Base-by-base conservation (phyloP, 2,113 vertebrate species). In the Promerops cafer region DNA sequence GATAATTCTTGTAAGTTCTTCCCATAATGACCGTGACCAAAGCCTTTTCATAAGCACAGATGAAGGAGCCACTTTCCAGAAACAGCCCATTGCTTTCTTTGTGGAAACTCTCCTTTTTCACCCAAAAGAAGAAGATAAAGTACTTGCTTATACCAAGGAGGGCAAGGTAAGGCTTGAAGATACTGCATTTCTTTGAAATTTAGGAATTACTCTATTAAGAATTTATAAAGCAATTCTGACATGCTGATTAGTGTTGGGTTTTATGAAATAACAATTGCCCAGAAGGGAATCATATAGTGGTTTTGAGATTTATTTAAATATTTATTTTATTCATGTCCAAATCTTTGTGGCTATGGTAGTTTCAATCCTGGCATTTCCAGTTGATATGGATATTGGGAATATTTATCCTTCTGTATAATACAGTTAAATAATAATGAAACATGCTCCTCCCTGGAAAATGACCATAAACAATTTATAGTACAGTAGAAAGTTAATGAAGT, bases 1-100 rank as follows among this genome's bases (percentile, higher is more conserved):
- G 99, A 99, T 99, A 37, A 98, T 99, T 96, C 98, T 99, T 42
- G 98, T 99, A 64, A 99, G 99, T 76, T 99, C 99, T 7, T 99
- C 99, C 9, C 98, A 99, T 78, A 98, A 99, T 6, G 99, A 99
- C 77, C 98, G 98, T 22, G 99, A 99, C 83, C 99, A 99, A 98
- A 99, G 98, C 96, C 97, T 99, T 77, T 99, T 99, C 78, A 98
- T 99, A 96, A 99, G 99, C 95, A 98, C 91, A 0, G 99, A 99
- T 9, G 99, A 99, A 94, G 99, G 99, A 9, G 97, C 98, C 45
- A 99, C 98, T 49, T 99, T 99, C 97, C 99, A 99, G 97, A 98
- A 98, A 28, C 98, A 99, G 70, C 96, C 98, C 4, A 93, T 99
- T 59, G 85, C 96, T 87, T 99, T 99, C 97, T 98, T 97, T 17